A percentile compares a stretch with the other conserved stretches of the same genome.
Evolutionary conservation across 2,113 vertebrate genomes (phyloP).

Genomic region (Phoxinus phoxinus): DNA sequence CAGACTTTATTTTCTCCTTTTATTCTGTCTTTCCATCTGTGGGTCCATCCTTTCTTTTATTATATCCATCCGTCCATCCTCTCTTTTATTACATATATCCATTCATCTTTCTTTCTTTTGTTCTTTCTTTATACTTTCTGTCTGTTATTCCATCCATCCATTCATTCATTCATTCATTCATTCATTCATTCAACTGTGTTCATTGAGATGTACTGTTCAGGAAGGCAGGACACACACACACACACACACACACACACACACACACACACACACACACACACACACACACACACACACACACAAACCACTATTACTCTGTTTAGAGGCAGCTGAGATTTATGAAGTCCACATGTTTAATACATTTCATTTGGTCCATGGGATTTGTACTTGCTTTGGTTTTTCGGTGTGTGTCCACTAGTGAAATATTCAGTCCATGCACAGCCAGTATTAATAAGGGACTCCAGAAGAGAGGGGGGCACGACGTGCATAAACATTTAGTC

Average conservation of each 20-base stretch:
- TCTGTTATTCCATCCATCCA: not conserved
- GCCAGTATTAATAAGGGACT: slow-evolving; percentile 70
- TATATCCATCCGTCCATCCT: not conserved
- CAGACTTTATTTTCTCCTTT: not conserved
- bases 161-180: too few species aligned
- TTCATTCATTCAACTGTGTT: not conserved
- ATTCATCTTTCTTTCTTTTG: not conserved
- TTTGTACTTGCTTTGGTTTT: slow-evolving; percentile 77
- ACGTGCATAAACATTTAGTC: slow-evolving; percentile 69
- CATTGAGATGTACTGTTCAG: slow-evolving; percentile 13
- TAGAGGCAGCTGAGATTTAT: slow-evolving; percentile 76
- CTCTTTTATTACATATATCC: not conserved
- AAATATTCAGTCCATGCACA: slow-evolving; percentile 68
- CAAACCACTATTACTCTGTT: slow-evolving; percentile 14
- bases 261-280: slow-evolving; percentile 10
- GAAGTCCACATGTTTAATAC: slow-evolving; percentile 83
- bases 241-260: not conserved
- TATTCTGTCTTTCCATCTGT: not conserved
- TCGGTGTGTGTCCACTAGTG: slow-evolving; percentile 51
- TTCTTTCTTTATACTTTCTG: not conserved
- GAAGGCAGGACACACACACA: not conserved
- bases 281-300: not conserved
- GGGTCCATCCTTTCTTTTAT: too few species aligned
- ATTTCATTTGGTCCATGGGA: slow-evolving; percentile 82
- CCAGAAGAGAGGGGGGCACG: not conserved